phyloP scores from a whole-genome alignment of 2,888 invertebrate genomes.

The Drosophila nigritarsus region DNA sequence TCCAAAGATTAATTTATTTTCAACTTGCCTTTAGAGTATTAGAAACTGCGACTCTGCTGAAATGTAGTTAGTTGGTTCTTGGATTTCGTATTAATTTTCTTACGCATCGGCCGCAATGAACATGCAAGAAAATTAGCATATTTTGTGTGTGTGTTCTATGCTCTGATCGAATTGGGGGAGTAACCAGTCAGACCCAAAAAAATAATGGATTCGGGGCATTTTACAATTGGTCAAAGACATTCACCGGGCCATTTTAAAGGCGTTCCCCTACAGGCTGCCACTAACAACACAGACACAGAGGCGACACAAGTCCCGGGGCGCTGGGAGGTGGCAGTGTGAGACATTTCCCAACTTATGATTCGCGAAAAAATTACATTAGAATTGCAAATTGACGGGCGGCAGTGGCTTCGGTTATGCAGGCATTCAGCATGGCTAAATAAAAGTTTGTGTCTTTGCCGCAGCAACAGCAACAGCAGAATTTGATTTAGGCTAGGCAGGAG shows the following conservation, averaged over 20 bases:
- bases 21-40: slow-evolving; percentile 27
- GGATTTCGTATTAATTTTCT: slow-evolving; percentile 61
- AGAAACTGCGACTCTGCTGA: slow-evolving; percentile 12
- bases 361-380: slow-evolving; percentile 83
- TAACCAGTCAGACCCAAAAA: slow-evolving; percentile 54
- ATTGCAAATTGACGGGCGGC: slow-evolving; percentile 79
- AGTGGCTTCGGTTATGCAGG: slow-evolving; percentile 30
- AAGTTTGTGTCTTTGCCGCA: slow-evolving; percentile 69
- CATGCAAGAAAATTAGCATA: slow-evolving; percentile 70
- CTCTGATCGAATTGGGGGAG: slow-evolving; percentile 70
- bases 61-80: slow-evolving; percentile 12
- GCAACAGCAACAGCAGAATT: slow-evolving; percentile 50
- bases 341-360: slow-evolving; percentile 77
- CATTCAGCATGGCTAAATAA: slow-evolving; percentile 75
- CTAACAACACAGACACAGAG: slow-evolving; percentile 17
- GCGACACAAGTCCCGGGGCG: slow-evolving; percentile 40
- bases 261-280: slow-evolving; percentile 27
- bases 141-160: slow-evolving; percentile 47
- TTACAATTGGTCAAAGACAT: slow-evolving; percentile 69
- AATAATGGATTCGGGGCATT: slow-evolving; percentile 22
- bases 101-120: slow-evolving; percentile 65
- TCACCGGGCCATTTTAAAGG: slow-evolving; percentile 41
- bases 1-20: not conserved
- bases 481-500: slow-evolving; percentile 38
- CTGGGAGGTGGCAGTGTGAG: slow-evolving; percentile 21